Evolutionary conservation across 2,888 invertebrate genomes (phyloP), one percentile per base, ranked within the genome.

Genomic region (Leucozona laternaria): DNA sequence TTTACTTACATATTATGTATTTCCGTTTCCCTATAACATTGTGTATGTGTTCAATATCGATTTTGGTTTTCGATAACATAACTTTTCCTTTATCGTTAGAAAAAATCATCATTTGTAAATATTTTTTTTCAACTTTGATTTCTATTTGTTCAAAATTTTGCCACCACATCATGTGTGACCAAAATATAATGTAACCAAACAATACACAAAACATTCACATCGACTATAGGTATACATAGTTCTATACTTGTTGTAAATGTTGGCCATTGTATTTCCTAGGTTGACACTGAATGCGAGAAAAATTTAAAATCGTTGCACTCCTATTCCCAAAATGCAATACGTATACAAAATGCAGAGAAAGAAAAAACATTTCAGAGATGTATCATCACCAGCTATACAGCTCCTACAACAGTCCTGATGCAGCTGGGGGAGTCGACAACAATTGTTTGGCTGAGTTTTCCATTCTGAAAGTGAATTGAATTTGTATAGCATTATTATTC

Each of bases 181-280:
- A 64, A 64, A 64, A 28, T 17, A n/a, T 6, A 62, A 25, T 34
- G 25, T 25, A 43, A 43, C 25, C 25, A 2, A 43, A 45, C 45
- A n/a, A n/a, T n/a, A 60, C n/a, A 64, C 25, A 28, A 64, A 25
- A 45, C 17, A 28, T 28, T 15, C 40, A 4, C 4, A 40, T 43
- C 22, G n/a, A 22, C 22, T 20, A 15, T 4, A 13, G 2, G 0
- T 17, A 25, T n/a, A n/a, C n/a, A n/a, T n/a, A n/a, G n/a, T n/a
- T n/a, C n/a, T n/a, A n/a, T 62, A 4, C 22, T 60, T 37, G 37
- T 53, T 53, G 20, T 28, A 25, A 75, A 64, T 64, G 64, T 75
- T 76, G 75, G 79, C 75, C 79, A 84, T 84, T 84, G 25, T 75
- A 84, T 84, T 84, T 79, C 83, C 79, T 79, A 57, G 60, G 75